These are phyloP conservation scores for Euproctis similis DNA, from an alignment of 2,888 invertebrate genomes.

Conservation along the genomic window DNA sequence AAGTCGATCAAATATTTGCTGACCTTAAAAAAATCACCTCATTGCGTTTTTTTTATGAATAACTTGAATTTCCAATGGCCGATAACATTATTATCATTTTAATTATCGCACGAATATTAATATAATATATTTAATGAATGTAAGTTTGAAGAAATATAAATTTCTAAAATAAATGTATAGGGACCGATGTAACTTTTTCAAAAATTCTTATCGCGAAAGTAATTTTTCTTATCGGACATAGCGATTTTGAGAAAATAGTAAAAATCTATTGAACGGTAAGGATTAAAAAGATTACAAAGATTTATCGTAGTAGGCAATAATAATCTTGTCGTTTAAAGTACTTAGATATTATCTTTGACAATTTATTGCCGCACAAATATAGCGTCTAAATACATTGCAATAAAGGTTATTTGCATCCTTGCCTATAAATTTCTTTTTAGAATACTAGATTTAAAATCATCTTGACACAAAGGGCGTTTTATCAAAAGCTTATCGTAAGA, in stretches of 20 bases:
- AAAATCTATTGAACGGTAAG: slow-evolving; percentile 22
- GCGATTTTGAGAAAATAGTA: slow-evolving; percentile 4
- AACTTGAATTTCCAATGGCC: no score
- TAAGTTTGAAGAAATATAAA: no score
- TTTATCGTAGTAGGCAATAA: background rate
- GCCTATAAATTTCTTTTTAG: background rate
- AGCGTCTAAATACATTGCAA: background rate
- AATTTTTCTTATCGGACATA: background rate
- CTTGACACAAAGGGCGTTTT: slow-evolving; percentile 14
- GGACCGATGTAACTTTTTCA: background rate
- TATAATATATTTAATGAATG: no score
- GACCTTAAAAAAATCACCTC: no score
- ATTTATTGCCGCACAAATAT: background rate
- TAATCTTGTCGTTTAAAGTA: background rate
- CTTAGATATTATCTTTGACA: background rate
- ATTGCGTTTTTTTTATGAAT: no score
- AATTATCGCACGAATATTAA: no score
- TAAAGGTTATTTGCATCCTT: slow-evolving; percentile 6
- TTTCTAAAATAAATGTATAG: no score
- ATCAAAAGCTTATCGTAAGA: slow-evolving; percentile 27
- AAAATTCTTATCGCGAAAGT: background rate
- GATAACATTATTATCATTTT: no score
- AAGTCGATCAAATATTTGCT: no score
- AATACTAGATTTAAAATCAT: slow-evolving; percentile 1
- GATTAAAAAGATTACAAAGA: slow-evolving; percentile 8